phyloP scores from a whole-genome alignment of 2,888 invertebrate species.

The Sphaeridia pumilis region DNA sequence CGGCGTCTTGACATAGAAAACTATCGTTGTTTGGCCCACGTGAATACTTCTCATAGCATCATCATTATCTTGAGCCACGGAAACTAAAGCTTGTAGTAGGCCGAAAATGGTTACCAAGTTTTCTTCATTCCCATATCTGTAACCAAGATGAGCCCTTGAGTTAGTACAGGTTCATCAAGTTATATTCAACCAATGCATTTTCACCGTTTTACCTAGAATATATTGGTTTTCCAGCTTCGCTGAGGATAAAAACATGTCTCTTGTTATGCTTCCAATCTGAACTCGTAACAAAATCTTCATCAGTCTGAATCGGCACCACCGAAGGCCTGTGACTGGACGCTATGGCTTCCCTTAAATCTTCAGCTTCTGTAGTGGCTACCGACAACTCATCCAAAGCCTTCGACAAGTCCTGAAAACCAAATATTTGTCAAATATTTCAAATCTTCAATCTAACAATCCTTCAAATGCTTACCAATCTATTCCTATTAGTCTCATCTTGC shows the following conservation, averaged over 20 bases:
- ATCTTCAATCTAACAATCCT: too few species aligned
- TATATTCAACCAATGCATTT: not conserved
- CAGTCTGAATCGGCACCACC: not conserved
- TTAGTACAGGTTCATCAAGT: not conserved
- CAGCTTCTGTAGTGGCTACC: slow-evolving; percentile 26
- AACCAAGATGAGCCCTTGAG: slow-evolving; percentile 36
- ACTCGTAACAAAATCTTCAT: slow-evolving; percentile 18
- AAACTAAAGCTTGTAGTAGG: slow-evolving; percentile 85
- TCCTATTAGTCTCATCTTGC: not conserved
- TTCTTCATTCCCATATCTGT: slow-evolving; percentile 81
- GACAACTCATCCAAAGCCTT: slow-evolving; percentile 29
- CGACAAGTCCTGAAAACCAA: slow-evolving; percentile 16
- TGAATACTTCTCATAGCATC: slow-evolving; percentile 76
- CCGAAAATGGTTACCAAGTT: slow-evolving; percentile 88
- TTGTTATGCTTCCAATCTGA: slow-evolving; percentile 62
- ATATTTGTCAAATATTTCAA: not conserved
- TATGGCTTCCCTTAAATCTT: slow-evolving; percentile 18
- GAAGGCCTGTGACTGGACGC: slow-evolving; percentile 10
- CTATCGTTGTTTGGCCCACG: slow-evolving; percentile 75
- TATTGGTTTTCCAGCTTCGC: slow-evolving; percentile 93
- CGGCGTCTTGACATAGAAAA: slow-evolving; percentile 81
- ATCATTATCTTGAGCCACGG: slow-evolving; percentile 70
- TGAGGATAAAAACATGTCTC: slow-evolving; percentile 87
- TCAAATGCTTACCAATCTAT: not conserved
- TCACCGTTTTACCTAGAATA: slow-evolving; percentile 80